phyloP scores from a whole-genome alignment of 1,140 invertebrate species.

The Drosophila ohnishii region DNA sequence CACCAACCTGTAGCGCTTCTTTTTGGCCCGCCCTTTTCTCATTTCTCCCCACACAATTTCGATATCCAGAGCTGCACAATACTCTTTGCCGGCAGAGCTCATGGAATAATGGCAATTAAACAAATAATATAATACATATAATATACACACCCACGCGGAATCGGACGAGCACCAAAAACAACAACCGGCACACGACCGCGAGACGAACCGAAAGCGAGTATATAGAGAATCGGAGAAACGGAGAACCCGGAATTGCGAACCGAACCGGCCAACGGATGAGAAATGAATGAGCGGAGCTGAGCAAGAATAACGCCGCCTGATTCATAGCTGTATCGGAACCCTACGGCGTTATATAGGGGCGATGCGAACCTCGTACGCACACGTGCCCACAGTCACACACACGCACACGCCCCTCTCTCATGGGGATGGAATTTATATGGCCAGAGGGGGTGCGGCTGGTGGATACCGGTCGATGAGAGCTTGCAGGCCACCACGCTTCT shows the following conservation, averaged over 20 bases:
- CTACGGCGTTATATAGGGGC: conserved; percentile 45
- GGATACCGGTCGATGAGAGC: conserved; percentile 38
- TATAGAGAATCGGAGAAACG: conserved; percentile 7
- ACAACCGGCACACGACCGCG: conserved; percentile 46
- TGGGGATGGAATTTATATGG: conserved; percentile 17
- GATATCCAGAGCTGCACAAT: background rate
- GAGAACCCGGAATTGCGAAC: conserved; percentile 41
- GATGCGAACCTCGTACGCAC: conserved; percentile 23
- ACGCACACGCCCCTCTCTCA: conserved; percentile 8
- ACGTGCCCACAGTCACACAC: conserved; percentile 14
- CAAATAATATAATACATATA: conserved; percentile 17
- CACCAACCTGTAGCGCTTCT: conserved; percentile 69
- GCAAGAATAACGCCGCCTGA: conserved; percentile 56
- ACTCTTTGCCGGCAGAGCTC: conserved; percentile 29
- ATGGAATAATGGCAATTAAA: conserved; percentile 41
- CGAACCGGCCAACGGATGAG: conserved; percentile 59
- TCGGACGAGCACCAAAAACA: conserved; percentile 18
- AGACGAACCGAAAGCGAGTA: conserved; percentile 15
- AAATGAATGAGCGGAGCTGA: conserved; percentile 55
- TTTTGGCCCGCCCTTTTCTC: conserved; percentile 22
- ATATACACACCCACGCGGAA: conserved; percentile 53
- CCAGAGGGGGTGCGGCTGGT: conserved; percentile 7
- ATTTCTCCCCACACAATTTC: conserved; percentile 16
- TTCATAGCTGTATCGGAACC: conserved; percentile 57
- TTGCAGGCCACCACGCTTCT: conserved; percentile 15